A percentile compares a stretch with the other conserved stretches of the same genome.
Conservation (phyloP, 2,113 vertebrate species). For the Prionailurus viverrinus region DNA sequence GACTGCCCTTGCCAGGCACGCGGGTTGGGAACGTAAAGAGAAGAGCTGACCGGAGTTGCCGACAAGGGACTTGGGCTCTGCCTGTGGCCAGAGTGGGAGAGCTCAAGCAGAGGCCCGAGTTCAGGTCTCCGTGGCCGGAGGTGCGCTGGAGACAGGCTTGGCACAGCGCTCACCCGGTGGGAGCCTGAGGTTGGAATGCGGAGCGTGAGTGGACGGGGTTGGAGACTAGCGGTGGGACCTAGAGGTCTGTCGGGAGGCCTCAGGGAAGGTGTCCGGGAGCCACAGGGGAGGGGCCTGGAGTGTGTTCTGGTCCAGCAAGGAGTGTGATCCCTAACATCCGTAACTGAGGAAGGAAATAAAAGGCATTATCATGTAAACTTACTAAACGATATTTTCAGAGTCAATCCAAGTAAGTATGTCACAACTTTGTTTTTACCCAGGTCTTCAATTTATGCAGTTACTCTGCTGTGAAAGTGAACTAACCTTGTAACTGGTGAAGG, state of each 20-base stretch:
- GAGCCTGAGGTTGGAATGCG: neutral
- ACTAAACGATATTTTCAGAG: neutral
- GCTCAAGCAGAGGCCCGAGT: neutral
- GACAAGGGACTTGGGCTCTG: neutral
- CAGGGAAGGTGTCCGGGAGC: neutral
- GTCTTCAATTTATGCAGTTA: conserved; percentile 30
- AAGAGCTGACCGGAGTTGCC: neutral
- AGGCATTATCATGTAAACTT: neutral
- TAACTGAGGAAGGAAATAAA: neutral
- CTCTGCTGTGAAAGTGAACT: conserved; percentile 57
- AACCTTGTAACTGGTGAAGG: conserved; percentile 35
- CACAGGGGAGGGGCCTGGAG: too few relatives aligned
- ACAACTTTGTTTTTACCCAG: conserved; percentile 67
- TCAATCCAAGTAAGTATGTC: neutral
- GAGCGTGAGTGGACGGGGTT: neutral
- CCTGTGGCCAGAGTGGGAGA: neutral
- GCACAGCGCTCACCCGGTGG: neutral
- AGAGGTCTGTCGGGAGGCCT: neutral
- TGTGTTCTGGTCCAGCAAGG: accelerated
- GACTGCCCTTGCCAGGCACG: neutral
- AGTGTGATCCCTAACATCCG: neutral
- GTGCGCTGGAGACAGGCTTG: neutral
- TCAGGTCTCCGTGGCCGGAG: neutral
- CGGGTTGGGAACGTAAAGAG: neutral
- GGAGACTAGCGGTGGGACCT: neutral